Evolutionary conservation across 1,140 invertebrate genomes (phyloP).

Genomic region (Conus betulinus): DNA sequence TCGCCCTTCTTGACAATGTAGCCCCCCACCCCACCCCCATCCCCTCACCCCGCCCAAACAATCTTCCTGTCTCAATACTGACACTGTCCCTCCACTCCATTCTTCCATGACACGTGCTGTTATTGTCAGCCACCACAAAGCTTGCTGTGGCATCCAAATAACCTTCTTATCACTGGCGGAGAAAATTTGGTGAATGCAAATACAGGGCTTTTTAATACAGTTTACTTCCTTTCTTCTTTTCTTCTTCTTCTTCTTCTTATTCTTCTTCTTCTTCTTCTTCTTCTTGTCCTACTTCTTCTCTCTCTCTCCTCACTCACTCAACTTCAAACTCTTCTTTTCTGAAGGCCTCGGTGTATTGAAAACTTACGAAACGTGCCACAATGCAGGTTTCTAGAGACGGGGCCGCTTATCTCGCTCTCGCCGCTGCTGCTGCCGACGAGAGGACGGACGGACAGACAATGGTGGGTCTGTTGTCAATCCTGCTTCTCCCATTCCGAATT

Average conservation of each 20-base stretch:
- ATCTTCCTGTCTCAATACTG: not conserved
- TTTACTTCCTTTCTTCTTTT: too few species aligned
- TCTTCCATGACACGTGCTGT: not conserved
- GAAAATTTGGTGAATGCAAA: not conserved
- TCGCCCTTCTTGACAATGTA: not conserved
- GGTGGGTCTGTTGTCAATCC: too few species aligned
- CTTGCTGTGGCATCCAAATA: not conserved
- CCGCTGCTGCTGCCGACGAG: too few species aligned
- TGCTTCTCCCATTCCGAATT: not conserved
- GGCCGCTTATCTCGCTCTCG: not conserved
- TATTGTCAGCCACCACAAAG: not conserved
- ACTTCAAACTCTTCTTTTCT: not conserved
- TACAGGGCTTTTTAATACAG: not conserved
- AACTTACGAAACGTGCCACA: slow-evolving; percentile 9
- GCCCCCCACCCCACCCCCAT: not conserved
- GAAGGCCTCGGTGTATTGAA: not conserved
- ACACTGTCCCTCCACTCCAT: not conserved
- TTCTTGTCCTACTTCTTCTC: too few species aligned
- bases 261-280: too few species aligned
- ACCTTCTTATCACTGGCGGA: not conserved
- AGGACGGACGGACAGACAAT: too few species aligned
- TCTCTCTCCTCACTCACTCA: not conserved
- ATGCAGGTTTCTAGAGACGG: not conserved
- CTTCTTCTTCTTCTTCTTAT: too few species aligned
- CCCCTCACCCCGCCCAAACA: not conserved